Conservation (phyloP, 2,888 invertebrate genomes). For the Drosophila phalerata region DNA sequence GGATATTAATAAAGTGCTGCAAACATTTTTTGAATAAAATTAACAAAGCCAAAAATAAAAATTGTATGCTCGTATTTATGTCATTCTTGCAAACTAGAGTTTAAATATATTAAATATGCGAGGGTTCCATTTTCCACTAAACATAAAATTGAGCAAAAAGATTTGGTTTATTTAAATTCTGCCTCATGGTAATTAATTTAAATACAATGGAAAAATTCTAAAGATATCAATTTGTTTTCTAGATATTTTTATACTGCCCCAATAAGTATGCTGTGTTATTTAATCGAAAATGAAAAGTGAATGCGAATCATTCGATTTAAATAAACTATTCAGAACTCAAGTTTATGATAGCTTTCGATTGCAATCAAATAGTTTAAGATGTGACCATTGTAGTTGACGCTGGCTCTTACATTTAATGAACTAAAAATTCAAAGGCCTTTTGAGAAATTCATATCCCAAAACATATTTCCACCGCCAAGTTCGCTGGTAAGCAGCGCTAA, state of each 20-base stretch:
- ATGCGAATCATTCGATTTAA: not conserved
- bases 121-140: too few relatives aligned
- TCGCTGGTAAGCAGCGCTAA: slow-evolving; percentile 36
- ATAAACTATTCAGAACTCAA: not conserved
- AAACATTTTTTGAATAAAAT: too few relatives aligned
- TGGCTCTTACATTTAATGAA: slow-evolving; percentile 52
- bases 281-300: not conserved
- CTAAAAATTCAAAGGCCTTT: slow-evolving; percentile 48
- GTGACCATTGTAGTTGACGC: slow-evolving; percentile 23
- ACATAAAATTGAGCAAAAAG: too few relatives aligned
- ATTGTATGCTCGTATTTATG: too few relatives aligned
- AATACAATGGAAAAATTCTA: too few relatives aligned
- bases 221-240: too few relatives aligned
- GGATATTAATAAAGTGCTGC: too few relatives aligned
- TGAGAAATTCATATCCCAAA: slow-evolving; percentile 53
- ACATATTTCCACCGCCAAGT: slow-evolving; percentile 42
- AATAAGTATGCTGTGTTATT: not conserved
- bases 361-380: not conserved
- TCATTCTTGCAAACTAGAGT: too few relatives aligned
- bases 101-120: too few relatives aligned
- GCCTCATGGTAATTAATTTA: too few relatives aligned
- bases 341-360: not conserved
- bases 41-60: too few relatives aligned
- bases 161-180: too few relatives aligned
- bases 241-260: not conserved